These are phyloP conservation scores for Archivesica marissinica DNA, from an alignment of 1,140 invertebrate species.

Conservation along the genomic window DNA sequence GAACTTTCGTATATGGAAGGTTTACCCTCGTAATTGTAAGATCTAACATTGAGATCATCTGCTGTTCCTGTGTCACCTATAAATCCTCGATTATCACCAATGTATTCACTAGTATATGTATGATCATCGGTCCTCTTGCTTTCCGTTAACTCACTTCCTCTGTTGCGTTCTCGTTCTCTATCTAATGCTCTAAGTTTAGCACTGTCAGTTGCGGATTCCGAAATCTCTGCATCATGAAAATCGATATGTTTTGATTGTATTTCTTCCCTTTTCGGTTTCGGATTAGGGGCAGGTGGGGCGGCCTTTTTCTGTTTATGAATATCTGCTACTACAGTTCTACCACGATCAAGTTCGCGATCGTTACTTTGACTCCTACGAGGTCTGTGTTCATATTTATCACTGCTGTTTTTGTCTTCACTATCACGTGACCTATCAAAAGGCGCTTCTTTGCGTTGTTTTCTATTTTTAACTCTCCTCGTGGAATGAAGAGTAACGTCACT, in stretches of 20 bases:
- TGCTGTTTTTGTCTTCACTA: slow-evolving; percentile 36
- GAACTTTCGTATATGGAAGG: slow-evolving; percentile 46
- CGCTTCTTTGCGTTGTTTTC: slow-evolving; percentile 48
- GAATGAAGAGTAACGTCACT: slow-evolving; percentile 62
- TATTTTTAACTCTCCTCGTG: slow-evolving; percentile 55
- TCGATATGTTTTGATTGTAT: slow-evolving; percentile 13
- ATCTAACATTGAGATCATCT: slow-evolving; percentile 43
- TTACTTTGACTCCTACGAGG: slow-evolving; percentile 10
- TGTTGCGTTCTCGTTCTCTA: slow-evolving; percentile 33
- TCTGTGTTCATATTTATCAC: slow-evolving; percentile 16
- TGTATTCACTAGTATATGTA: not conserved
- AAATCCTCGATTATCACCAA: slow-evolving; percentile 43
- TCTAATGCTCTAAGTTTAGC: slow-evolving; percentile 62
- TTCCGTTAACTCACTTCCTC: not conserved
- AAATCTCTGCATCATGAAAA: slow-evolving; percentile 28
- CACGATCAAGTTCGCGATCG: not conserved
- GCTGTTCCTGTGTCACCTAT: slow-evolving; percentile 26
- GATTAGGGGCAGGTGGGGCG: slow-evolving; percentile 39
- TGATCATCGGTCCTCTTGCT: not conserved
- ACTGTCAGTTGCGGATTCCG: slow-evolving; percentile 59
- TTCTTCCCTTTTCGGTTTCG: slow-evolving; percentile 9
- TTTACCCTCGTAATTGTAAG: slow-evolving; percentile 54
- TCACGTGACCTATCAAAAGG: slow-evolving; percentile 50
- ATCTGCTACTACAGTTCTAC: slow-evolving; percentile 40
- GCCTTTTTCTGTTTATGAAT: slow-evolving; percentile 50